Conservation (phyloP, 1,140 invertebrate genomes). For the Ceratitis capitata region DNA sequence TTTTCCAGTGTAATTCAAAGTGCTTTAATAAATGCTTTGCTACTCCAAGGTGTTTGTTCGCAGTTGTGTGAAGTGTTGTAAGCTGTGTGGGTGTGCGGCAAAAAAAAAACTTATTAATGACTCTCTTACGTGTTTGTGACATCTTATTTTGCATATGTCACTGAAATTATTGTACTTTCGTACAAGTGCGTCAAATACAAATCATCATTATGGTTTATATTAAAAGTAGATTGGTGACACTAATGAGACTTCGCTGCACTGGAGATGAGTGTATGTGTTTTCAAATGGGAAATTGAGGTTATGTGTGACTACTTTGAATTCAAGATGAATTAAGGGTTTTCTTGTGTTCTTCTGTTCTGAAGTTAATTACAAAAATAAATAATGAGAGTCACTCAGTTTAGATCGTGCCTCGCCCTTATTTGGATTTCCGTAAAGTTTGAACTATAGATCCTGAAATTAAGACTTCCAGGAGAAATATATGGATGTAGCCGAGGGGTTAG, state of each 20-base stretch:
- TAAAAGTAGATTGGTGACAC: neutral
- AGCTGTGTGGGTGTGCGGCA: neutral
- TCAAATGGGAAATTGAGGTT: no score
- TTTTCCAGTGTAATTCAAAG: neutral
- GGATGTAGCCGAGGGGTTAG: no score
- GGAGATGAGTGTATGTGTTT: no score
- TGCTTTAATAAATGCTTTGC: neutral
- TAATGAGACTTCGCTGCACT: neutral
- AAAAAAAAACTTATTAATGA: neutral
- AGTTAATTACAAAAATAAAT: no score
- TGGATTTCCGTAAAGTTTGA: no score
- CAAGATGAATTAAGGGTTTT: no score
- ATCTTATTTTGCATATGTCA: neutral
- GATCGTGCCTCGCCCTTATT: no score
- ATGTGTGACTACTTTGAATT: no score
- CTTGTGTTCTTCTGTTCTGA: no score
- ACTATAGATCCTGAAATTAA: no score
- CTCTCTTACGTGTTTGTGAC: neutral
- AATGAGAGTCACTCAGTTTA: no score
- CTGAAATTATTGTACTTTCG: neutral
- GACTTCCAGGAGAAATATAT: no score
- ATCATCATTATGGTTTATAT: conserved; percentile 17
- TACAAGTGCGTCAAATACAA: conserved; percentile 15
- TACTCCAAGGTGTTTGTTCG: neutral
- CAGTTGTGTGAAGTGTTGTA: neutral